A percentile compares a stretch with the other conserved stretches of the same genome.
These are phyloP conservation scores for Watersipora subatra DNA, from an alignment of 1,140 invertebrate genomes.

Conservation along the genomic window DNA sequence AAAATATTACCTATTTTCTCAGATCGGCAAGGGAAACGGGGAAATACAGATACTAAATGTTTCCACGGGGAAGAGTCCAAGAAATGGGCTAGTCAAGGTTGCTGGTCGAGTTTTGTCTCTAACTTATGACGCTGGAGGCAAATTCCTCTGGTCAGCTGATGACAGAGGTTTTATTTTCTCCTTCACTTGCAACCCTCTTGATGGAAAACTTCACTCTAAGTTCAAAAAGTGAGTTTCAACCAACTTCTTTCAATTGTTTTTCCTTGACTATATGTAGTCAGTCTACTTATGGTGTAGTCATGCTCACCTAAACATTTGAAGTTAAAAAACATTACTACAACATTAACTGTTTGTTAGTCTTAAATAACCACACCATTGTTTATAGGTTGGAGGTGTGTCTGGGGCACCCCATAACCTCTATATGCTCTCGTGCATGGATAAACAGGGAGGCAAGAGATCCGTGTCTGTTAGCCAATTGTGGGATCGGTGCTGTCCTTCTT, in stretches of 20 bases:
- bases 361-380: background rate
- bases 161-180: constrained; percentile 60
- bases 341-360: too few species aligned
- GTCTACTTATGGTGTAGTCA: too few species aligned
- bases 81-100: constrained; percentile 50
- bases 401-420: constrained; percentile 54
- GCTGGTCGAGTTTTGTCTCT: constrained; percentile 60
- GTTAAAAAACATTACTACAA: too few species aligned
- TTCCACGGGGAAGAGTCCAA: constrained; percentile 65
- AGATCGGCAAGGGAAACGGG: constrained; percentile 60
- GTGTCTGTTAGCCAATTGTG: constrained; percentile 61
- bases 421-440: constrained; percentile 67
- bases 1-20: too few species aligned
- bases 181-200: constrained; percentile 55
- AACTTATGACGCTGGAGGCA: constrained; percentile 61
- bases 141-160: constrained; percentile 69
- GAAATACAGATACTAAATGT: constrained; percentile 67
- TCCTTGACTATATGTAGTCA: too few species aligned
- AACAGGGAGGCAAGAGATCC: constrained; percentile 62
- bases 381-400: constrained; percentile 39
- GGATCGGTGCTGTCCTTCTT: constrained; percentile 58
- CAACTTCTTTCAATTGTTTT: constrained; percentile 8
- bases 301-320: too few species aligned
- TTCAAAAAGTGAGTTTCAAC: constrained; percentile 46
- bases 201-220: constrained; percentile 52